Evolutionary conservation across 2,797 vertebrate species (phyloP), one percentile per base, ranked within the genome.

Genomic region (Acipenser ruthenus): DNA sequence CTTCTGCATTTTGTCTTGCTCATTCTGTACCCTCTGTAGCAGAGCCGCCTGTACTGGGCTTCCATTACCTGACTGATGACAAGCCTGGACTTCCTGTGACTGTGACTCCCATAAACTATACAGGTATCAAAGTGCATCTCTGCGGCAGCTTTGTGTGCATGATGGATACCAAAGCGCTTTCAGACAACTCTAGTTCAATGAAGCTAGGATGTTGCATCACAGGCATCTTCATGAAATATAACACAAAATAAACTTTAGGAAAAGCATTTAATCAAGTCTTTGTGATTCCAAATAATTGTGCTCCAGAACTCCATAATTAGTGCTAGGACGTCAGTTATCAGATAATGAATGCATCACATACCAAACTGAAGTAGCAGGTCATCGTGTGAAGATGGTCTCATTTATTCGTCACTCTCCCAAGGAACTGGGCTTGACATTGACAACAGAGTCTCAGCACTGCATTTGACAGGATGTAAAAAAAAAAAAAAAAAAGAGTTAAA

Each of bases 301-400:
- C 37, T 37, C 37, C 37, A 37, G 37, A 37, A 18, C 18, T 18
- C 18, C 18, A 18, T 18, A 18, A 5, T 37, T 37, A 37, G 37
- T 37, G 37, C 37, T 37, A 37, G 37, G 37, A 37, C 1, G 37
- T 37, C 37, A 5, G 37, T 37, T 37, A 37, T 37, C 37, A 37
- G 37, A 37, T 37, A 37, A 53, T 12, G 18, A 13, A 60, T 60
- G 13, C 11, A 6, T 53, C 11, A 8, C 66, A 80, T 88, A 98
- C 95, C 95, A 65, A 92, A 93, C 70, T 96, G 96, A 69, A 98
- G 91, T 18, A 99, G 79, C 0, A 85, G 86, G 71, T 99, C 96
- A 73, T 97, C 94, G 77, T 92, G 88, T 6, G 93, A 73, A 4
- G 84, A 87, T 1, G 96, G 95, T 72, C 87, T 92, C 79, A 98